Evolutionary conservation across 1,140 invertebrate genomes (phyloP), one percentile per base, ranked within the genome.

Genomic region (Magallana gigas): DNA sequence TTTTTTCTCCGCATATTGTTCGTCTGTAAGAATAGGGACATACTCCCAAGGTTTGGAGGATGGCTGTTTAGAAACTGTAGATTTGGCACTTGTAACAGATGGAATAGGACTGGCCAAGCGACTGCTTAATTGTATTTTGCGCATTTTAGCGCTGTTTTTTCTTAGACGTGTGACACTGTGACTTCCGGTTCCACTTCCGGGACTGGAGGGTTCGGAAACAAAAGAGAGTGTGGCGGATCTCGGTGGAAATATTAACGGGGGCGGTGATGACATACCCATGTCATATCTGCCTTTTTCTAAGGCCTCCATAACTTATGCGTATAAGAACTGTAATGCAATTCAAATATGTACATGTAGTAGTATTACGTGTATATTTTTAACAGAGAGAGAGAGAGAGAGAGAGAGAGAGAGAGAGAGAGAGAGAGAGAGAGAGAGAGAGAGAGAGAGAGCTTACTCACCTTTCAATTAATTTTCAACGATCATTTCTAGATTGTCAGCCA

Each of bases 1-100:
- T 60, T 87, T 89, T 48, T 85, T 89, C 58, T 89, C 86, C 6
- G 85, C 68, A 83, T 89, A 89, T 18, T 82, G 48, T 1, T 83
- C 84, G 18, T 89, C 88, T 48, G 71, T 88, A 4, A 88, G 58
- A 18, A 84, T 84, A 12, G 83, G 83, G 16, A 62, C 59, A 56
- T 84, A 84, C 29, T 84, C 59, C 83, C 83, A 84, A 8, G 83
- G 57, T 62, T 58, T 59, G 3, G 23, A 16, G 36, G 23, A 58
- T 12, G 18, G 8, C 12, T 84, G 59, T 84, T 84, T 84, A 58
- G 57, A 84, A 16, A 62, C 14, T n/a, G 23, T 59, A 2, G 83
- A 84, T 29, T 84, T 59, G 23, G 60, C 18, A 16, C 83, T 84
- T 58, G 57, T 84, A 9, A 58, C 57, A 0, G 83, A 84, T n/a